Evolutionary conservation across 2,888 invertebrate genomes (phyloP), one percentile per base, ranked within the genome.

Genomic region (Lithophane semibrunnea): DNA sequence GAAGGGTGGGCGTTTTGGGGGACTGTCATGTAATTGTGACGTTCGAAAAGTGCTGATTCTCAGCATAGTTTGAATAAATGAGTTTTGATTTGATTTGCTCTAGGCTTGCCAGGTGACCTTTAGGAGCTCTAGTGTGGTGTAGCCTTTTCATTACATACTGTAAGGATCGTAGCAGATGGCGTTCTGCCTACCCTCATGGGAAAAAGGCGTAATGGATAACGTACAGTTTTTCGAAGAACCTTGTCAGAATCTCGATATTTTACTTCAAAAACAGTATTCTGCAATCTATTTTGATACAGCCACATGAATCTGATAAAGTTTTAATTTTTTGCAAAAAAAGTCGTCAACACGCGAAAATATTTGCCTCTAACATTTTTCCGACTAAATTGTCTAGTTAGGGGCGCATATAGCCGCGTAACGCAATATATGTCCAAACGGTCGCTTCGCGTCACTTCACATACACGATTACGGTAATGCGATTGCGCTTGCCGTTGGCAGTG

Each of bases 391-490:
- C 52, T 67, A 71, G 67, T 64, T 64, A 42, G n/a, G 54, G 63
- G 72, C 73, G 71, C 77, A 77, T 65, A 79, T 79, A 77, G 10
- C 52, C 66, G 65, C 77, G 52, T 86, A 80, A 85, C 56, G 71
- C 65, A 83, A 86, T 83, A 79, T 77, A 80, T 73, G 74, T 71
- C 75, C 71, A 82, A 74, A 75, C 86, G 79, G 79, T 76, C 82
- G 84, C 75, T 63, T 79, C 91, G 91, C 92, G 88, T 93, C 94
- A 91, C 91, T 91, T 90, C 91, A 88, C 91, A 92, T 88, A 94
- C 83, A 83, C 91, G 93, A 94, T 94, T 93, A 94, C 85, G 80
- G 90, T 91, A 91, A 93, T 89, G 84, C 89, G 89, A 92, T 93
- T 90, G 83, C 81, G 83, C 79, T 83, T 80, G 88, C 91, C 90